Conservation (phyloP, 2,113 vertebrate species). For the Platichthys stellatus region DNA sequence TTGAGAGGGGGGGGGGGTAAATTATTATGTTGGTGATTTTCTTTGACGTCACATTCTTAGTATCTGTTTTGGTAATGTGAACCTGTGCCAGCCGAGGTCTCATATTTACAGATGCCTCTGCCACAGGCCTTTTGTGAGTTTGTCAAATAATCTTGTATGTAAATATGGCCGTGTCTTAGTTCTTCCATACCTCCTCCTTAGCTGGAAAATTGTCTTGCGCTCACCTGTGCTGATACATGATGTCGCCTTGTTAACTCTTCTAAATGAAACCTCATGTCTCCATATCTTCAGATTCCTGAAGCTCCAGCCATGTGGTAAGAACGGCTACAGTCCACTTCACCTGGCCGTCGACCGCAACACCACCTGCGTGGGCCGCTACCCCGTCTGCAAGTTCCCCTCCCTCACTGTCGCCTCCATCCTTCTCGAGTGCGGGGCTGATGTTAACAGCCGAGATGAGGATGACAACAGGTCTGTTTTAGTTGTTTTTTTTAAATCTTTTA, state of each 20-base stretch:
- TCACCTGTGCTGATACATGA: not conserved
- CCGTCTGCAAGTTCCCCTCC: constrained; percentile 98
- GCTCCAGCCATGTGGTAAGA: constrained; percentile 94
- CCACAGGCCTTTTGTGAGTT: too few species aligned
- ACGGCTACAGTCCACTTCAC: constrained; percentile 96
- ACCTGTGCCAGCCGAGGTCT: too few species aligned
- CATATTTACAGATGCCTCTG: too few species aligned
- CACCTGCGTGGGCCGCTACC: constrained; percentile 96
- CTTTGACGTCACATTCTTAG: too few species aligned
- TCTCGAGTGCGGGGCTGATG: constrained; percentile 94
- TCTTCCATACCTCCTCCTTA: not conserved
- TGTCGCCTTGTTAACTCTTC: not conserved
- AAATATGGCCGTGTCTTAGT: not conserved
- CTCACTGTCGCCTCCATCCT: constrained; percentile 93
- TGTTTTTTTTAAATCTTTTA: rapidly evolving
- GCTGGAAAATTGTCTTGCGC: too few species aligned
- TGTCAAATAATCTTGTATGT: not conserved
- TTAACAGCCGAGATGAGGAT: constrained; percentile 93
- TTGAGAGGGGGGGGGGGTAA: too few species aligned
- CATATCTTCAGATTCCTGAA: constrained; percentile 87
- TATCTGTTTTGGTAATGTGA: too few species aligned
- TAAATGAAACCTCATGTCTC: not conserved
- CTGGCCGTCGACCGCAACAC: constrained; percentile 97
- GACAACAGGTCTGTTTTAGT: constrained; percentile 83
- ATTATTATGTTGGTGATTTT: too few species aligned